Conservation (phyloP, 2,113 vertebrate species). For the Grallaria varia region DNA sequence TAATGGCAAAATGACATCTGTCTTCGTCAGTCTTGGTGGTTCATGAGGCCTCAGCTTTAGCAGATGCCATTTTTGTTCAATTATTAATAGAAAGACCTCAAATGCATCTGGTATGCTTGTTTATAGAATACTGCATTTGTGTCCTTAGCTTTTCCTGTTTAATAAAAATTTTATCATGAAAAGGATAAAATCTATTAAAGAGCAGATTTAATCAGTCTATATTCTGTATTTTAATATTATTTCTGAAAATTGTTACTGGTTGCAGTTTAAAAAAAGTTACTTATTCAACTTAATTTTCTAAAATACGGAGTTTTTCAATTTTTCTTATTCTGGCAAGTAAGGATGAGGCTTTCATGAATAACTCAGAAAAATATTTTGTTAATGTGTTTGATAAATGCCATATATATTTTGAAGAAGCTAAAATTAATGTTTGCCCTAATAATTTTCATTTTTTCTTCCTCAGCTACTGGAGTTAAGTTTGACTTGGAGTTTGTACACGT, state of each 20-base stretch:
- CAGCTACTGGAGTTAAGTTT: conserved; percentile 58
- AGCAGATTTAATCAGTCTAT: not conserved
- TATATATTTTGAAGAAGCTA: not conserved
- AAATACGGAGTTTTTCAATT: not conserved
- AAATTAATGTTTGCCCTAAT: conserved; percentile 27
- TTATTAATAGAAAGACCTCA: not conserved
- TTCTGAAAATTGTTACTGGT: not conserved
- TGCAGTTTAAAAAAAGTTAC: not conserved
- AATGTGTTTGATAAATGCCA: not conserved
- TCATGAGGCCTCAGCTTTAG: not conserved
- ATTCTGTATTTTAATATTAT: not conserved
- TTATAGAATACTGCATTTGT: not conserved
- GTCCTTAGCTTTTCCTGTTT: not conserved
- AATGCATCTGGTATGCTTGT: not conserved
- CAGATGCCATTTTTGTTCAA: not conserved
- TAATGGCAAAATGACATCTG: not conserved
- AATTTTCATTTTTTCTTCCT: conserved; percentile 46
- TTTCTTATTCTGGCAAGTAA: not conserved
- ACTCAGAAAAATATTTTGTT: not conserved
- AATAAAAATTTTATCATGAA: not conserved
- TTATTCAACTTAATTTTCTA: not conserved
- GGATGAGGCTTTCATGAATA: not conserved
- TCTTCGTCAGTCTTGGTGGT: not conserved
- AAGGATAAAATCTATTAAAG: not conserved
- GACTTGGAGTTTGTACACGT: conserved; percentile 27